phyloP scores from a whole-genome alignment of 2,797 vertebrate species.

The Bucorvus abyssinicus region DNA sequence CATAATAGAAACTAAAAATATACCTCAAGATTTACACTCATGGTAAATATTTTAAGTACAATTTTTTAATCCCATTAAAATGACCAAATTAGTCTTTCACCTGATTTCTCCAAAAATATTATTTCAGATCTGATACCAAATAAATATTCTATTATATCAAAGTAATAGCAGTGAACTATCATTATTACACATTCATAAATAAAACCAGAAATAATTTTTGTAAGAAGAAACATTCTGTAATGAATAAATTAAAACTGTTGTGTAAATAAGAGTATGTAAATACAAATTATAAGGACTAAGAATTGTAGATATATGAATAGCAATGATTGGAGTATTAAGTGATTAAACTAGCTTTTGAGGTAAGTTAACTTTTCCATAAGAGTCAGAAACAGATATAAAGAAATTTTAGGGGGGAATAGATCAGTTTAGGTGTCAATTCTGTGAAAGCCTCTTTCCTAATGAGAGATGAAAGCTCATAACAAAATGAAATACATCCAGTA shows the following conservation, averaged over 20 bases:
- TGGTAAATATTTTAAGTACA: background rate
- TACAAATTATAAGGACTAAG: background rate
- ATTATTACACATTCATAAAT: background rate
- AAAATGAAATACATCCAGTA: background rate
- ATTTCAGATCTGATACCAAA: background rate
- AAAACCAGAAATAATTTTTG: background rate
- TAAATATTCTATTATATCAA: background rate
- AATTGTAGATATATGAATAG: background rate
- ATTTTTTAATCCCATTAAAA: background rate
- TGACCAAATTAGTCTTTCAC: background rate
- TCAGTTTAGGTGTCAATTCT: background rate
- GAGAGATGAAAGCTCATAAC: background rate
- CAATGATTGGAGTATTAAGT: background rate
- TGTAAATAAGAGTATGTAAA: background rate
- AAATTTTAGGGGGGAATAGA: background rate
- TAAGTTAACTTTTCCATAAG: background rate
- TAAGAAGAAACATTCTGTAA: background rate
- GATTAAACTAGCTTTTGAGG: background rate
- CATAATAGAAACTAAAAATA: background rate
- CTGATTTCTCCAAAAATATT: background rate
- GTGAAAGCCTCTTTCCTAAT: background rate
- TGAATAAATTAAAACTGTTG: background rate
- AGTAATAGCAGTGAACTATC: background rate
- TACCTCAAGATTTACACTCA: background rate
- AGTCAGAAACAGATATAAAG: background rate